Evolutionary conservation across 37 sponge, comb jelly and placozoan species (phyloP), one percentile per base, ranked within the genome.

Genomic region (Diacarnus erythraeanus): DNA sequence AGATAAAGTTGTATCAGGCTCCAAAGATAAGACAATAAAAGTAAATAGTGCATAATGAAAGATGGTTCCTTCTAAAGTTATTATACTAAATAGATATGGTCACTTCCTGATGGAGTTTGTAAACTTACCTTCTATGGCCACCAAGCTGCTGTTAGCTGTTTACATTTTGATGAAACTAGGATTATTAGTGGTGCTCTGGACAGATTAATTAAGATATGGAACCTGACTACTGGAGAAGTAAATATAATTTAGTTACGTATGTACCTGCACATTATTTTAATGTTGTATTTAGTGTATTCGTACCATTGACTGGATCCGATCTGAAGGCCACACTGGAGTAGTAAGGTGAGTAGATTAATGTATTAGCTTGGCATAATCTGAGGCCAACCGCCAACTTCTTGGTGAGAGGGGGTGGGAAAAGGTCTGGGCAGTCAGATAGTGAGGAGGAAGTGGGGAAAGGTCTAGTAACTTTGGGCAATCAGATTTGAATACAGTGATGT

Each of bases 261-360:
- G 40, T 47, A 41, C 18, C 23, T 47, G 34, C 18, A 31, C 20
- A 5, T 35, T 47, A 2, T 41, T 23, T n/a, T 33, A 6, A 56
- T 47, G 31, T 38, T 38, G 5, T 69, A 15, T 47, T 6, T 42
- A 96, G 96, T 98, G 99, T 74, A 81, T 93, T 2, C 83, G 81
- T 23, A 95, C 94, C 17, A 78, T 98, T 57, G 99, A 98, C 76
- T 98, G 99, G 99, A 96, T 96, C 34, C 77, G 79, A 42, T 95
- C 99, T 21, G 99, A 98, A 81, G 99, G 99, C 1, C 99, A 98
- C 65, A 96, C 94, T 30, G 99, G 96, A 67, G 96, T 96, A 31
- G 80, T 98, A 43, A 71, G 97, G 89, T 94, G 74, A 57, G 33
- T 4, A 72, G 21, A 43, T 26, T 31, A 27, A n/a, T n/a, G n/a